Base-by-base conservation (phyloP, 2,113 vertebrate genomes). In the Crotalus viridis region DNA sequence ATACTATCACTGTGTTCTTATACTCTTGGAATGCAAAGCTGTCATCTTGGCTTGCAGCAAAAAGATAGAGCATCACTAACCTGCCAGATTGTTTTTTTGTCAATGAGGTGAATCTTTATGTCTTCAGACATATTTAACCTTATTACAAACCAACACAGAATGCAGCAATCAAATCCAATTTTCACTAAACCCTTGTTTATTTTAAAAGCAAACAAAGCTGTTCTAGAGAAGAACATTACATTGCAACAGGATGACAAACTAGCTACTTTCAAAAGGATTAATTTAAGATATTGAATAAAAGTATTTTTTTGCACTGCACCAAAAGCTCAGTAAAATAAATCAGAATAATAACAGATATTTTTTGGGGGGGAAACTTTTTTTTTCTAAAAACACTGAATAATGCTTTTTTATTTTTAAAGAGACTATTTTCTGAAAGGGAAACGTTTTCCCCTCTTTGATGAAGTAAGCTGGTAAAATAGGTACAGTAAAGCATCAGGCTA, bases 91-190 rank as follows among this genome's bases (percentile, higher is more conserved):
- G 69, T 22, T 89, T 89, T 85, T 89, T 85, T 92, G 26, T 85
- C 88, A 89, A 12, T 46, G 57, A 51, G n/a, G 64, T 57, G 69
- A 85, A 89, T 85, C 52, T 92, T 92, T 89, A 56, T 92, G 26
- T 56, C 39, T 92, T 28, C 43, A 85, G 92, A 92, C 43, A 90
- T 17, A 28, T 85, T 93, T 93, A 89, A 89, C 55, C 88, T 89
- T 85, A 93, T 89, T 93, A 61, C 55, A 93, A 85, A 89, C 69
- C 12, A 51, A 52, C 69, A 59, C 55, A 61, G 69, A 89, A 89
- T 89, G 69, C 74, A 85, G 17, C 88, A 93, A 89, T 89, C 69
- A 89, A 59, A n/a, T 89, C 69, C 51, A 85, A 90, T 93, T 92
- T 92, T 85, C 55, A 89, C 15, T 89, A 74, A 59, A 93, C 9